Percentiles rank a stretch among this genome's conserved stretches.
Conservation (phyloP, 1,140 invertebrate species). For the Paraescarpia echinospica region DNA sequence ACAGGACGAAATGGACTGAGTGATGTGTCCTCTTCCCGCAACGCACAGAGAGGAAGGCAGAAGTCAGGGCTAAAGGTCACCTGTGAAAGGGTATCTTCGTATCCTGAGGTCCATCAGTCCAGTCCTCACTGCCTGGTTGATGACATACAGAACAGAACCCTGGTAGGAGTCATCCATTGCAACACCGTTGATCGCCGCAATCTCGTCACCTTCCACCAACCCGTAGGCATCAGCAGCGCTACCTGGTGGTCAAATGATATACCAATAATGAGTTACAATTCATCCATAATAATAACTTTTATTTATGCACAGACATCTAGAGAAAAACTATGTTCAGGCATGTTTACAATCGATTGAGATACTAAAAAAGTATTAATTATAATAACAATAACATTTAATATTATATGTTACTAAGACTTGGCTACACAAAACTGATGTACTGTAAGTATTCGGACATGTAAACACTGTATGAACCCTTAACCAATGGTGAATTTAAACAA, state of each 20-base stretch:
- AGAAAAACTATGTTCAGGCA: too few relatives aligned
- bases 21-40: too few relatives aligned
- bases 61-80: constrained; percentile 16
- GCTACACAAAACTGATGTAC: too few relatives aligned
- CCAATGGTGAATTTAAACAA: too few relatives aligned
- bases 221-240: constrained; percentile 55
- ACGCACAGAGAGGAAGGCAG: neutral
- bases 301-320: too few relatives aligned
- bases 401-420: too few relatives aligned
- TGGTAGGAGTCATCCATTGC: constrained; percentile 41
- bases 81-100: constrained; percentile 37
- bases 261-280: neutral
- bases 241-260: constrained; percentile 35
- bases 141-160: constrained; percentile 47
- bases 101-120: constrained; percentile 55
- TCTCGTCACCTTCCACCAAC: constrained; percentile 49
- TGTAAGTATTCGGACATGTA: too few relatives aligned
- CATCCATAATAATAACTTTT: neutral
- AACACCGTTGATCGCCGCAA: constrained; percentile 51
- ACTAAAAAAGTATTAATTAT: too few relatives aligned
- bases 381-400: too few relatives aligned
- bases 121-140: constrained; percentile 48
- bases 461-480: too few relatives aligned
- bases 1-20: too few relatives aligned
- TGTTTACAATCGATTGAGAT: too few relatives aligned